phyloP scores from a whole-genome alignment of 1,140 invertebrate genomes.

The Drosophila willistoni region DNA sequence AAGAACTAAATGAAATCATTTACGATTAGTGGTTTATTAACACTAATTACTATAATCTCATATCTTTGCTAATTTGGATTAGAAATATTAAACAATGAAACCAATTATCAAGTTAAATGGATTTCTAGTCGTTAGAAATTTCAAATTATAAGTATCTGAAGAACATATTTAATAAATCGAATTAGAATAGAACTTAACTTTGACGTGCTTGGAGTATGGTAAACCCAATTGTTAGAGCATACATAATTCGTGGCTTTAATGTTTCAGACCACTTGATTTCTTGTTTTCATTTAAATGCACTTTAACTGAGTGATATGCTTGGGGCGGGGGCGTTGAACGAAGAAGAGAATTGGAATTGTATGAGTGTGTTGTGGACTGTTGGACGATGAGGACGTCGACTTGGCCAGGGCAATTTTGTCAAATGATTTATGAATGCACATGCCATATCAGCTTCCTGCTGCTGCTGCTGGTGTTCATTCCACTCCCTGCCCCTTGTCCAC shows the following conservation, averaged over 20 bases:
- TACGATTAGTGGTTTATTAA: too few species aligned
- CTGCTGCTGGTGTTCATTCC: conserved; percentile 10
- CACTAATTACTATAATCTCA: too few species aligned
- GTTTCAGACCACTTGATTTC: conserved; percentile 22
- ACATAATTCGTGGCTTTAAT: not conserved
- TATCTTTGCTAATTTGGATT: too few species aligned
- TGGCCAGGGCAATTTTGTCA: conserved; percentile 58
- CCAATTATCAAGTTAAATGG: too few species aligned
- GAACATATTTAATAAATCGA: too few species aligned
- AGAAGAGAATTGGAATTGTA: conserved; percentile 30
- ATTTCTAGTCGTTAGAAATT: too few species aligned
- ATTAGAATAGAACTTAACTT: too few species aligned
- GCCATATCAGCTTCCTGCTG: conserved; percentile 77
- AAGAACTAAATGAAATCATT: too few species aligned
- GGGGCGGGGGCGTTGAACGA: not conserved
- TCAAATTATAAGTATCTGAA: too few species aligned
- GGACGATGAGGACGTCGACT: conserved; percentile 29
- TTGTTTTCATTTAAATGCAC: conserved; percentile 46
- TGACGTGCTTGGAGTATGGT: too few species aligned
- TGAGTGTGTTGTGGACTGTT: conserved; percentile 24
- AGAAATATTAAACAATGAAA: too few species aligned
- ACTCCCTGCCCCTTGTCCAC: not conserved
- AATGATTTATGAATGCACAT: conserved; percentile 81
- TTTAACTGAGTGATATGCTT: conserved; percentile 55
- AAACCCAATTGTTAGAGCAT: not conserved